These are phyloP conservation scores for Echinarachnius parma DNA, from an alignment of 53 echinoderm and acorn worm genomes.

Conservation along the genomic window DNA sequence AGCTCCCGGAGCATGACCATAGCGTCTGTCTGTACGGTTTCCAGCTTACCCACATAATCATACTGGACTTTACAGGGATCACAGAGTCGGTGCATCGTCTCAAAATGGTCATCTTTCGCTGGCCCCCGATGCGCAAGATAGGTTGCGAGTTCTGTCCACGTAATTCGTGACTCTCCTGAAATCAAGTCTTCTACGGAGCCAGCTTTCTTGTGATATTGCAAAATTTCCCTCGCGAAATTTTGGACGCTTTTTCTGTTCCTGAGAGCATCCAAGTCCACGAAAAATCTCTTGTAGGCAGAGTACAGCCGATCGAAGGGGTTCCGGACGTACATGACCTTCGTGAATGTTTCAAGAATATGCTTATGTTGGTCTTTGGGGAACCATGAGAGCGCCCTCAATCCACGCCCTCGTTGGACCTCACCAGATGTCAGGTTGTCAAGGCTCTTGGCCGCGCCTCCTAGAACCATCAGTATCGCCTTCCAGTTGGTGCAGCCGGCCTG, in stretches of 20 bases:
- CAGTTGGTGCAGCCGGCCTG: constrained; percentile 4
- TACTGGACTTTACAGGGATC: constrained; percentile 1
- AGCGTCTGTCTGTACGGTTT: background rate
- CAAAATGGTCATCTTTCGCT: background rate
- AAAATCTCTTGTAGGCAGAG: background rate
- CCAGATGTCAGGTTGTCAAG: background rate
- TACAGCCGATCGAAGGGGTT: background rate
- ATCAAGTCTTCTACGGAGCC: background rate
- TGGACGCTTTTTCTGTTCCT: background rate
- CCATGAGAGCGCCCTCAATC: background rate
- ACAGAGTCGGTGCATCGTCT: background rate
- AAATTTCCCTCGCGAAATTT: background rate
- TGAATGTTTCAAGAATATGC: background rate
- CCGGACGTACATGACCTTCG: background rate
- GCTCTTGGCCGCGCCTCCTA: background rate
- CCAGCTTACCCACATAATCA: background rate
- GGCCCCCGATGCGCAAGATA: background rate
- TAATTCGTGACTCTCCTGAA: background rate
- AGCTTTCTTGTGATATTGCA: background rate
- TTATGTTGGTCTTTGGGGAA: background rate
- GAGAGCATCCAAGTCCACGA: background rate
- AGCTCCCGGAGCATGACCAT: background rate
- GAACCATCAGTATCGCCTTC: background rate
- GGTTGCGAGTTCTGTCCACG: background rate
- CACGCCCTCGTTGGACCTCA: background rate